Percentiles rank a stretch among this genome's conserved stretches.
These are phyloP conservation scores for Xiphophorus birchmanni DNA, from an alignment of 2,797 vertebrate species.

Conservation along the genomic window DNA sequence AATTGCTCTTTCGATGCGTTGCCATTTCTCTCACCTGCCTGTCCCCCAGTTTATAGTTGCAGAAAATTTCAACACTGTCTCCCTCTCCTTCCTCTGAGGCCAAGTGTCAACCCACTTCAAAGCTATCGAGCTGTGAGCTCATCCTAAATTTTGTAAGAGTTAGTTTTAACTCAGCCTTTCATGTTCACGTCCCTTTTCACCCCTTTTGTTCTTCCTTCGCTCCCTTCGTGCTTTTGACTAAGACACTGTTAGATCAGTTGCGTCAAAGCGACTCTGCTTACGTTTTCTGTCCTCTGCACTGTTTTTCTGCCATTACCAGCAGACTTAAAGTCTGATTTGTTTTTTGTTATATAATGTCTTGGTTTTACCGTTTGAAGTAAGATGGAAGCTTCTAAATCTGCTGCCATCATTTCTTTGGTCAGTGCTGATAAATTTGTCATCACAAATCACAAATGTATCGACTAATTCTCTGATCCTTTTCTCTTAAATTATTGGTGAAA, in stretches of 20 bases:
- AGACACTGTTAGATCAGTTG: background rate
- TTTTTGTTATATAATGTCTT: background rate
- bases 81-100: slow-evolving; percentile 9
- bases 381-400: background rate
- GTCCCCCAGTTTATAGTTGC: slow-evolving; percentile 7
- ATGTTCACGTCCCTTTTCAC: background rate
- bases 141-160: slow-evolving; percentile 15
- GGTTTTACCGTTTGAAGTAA: background rate
- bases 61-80: slow-evolving; percentile 21
- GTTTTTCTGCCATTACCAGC: background rate
- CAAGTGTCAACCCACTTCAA: slow-evolving; percentile 26
- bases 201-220: slow-evolving; percentile 1
- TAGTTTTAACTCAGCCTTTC: background rate
- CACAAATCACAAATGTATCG: background rate
- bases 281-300: background rate
- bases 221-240: background rate
- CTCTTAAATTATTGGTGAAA: background rate
- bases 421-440: background rate
- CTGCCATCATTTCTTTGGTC: background rate
- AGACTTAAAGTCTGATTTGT: background rate
- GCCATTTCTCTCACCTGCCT: background rate
- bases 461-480: background rate
- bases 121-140: slow-evolving; percentile 15
- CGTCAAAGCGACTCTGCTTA: background rate
- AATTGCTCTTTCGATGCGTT: background rate